Base-by-base conservation (phyloP, 1,140 invertebrate species). In the Trialeurodes vaporariorum region DNA sequence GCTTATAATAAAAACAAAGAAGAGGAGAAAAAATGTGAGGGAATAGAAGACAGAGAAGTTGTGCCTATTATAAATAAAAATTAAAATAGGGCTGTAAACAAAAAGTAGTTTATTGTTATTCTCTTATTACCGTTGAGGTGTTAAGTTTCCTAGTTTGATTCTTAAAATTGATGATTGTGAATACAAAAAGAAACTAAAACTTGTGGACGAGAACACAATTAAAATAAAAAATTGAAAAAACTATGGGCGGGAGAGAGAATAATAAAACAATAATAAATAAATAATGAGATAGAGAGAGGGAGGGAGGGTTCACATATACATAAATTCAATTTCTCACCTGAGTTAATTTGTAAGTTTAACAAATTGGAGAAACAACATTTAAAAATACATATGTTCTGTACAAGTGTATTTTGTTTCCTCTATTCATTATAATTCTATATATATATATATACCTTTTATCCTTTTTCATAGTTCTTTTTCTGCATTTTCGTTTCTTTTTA, bases 191-290 rank as follows among this genome's bases (percentile, higher is more conserved):
- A 64, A 63, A 34, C 63, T 63, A 63, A 61, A 68, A 68, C 64
- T 68, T 68, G 64, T 64, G 24, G 34, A 60, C 62, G 62, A 24
- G 59, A 59, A 49, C 67, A 62, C 34, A 63, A 63, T 27, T 34
- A 59, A 40, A 59, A 2, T 68, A 61, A 59, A 68, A 68, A 59
- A 67, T 63, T 67, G 63, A 62, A 63, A 67, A 63, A 63, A 67
- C 60, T 63, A 67, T 63, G 62, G 49, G 63, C 49, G 63, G 63
- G 63, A 67, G 59, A 64, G 25, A 49, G 59, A 65, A 40, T 61
- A 67, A 25, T 40, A 67, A 60, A 67, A 62, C 63, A 67, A 67
- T 59, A 61, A 68, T 63, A 68, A 68, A 68, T 63, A 68, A 63
- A 63, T 25, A 63, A 63, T 68, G 67, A 63, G 64, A 61, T 63